Evolutionary conservation across 1,140 invertebrate species (phyloP).

Genomic region (Drosophila watanabei): DNA sequence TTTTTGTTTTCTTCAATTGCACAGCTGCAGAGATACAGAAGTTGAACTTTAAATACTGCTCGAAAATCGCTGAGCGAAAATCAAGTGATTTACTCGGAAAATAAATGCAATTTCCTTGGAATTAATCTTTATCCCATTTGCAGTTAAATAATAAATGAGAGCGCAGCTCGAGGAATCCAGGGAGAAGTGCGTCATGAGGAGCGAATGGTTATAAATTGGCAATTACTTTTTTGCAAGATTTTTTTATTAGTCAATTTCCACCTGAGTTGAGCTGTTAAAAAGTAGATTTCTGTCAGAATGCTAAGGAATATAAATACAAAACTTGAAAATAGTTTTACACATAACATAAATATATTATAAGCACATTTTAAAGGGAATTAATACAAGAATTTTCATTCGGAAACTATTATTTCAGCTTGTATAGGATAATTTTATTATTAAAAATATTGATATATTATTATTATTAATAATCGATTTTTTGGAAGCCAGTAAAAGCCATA

Average conservation of each 20-base stretch:
- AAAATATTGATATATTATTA: too few relatives aligned
- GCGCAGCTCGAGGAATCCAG: neutral
- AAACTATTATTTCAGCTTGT: too few relatives aligned
- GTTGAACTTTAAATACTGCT: conserved; percentile 12
- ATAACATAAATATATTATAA: neutral
- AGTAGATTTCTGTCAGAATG: neutral
- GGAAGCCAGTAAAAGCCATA: neutral
- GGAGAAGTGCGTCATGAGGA: neutral
- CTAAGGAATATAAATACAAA: neutral
- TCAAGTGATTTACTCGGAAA: neutral
- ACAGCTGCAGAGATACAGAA: conserved; percentile 13
- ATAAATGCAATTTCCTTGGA: too few relatives aligned
- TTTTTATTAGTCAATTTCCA: neutral
- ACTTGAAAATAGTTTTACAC: neutral
- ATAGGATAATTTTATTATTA: too few relatives aligned
- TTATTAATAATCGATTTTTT: neutral
- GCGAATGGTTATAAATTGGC: too few relatives aligned
- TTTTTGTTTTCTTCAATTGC: conserved; percentile 25
- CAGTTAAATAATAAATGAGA: neutral
- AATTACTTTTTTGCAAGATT: too few relatives aligned
- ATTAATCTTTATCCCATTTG: too few relatives aligned
- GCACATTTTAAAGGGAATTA: neutral
- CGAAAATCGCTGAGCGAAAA: neutral
- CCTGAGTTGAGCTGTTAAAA: neutral
- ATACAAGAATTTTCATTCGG: neutral